Percentiles rank a stretch among this genome's conserved stretches.
Conservation (phyloP, 2,888 invertebrate species). For the Cremastinae sp. region DNA sequence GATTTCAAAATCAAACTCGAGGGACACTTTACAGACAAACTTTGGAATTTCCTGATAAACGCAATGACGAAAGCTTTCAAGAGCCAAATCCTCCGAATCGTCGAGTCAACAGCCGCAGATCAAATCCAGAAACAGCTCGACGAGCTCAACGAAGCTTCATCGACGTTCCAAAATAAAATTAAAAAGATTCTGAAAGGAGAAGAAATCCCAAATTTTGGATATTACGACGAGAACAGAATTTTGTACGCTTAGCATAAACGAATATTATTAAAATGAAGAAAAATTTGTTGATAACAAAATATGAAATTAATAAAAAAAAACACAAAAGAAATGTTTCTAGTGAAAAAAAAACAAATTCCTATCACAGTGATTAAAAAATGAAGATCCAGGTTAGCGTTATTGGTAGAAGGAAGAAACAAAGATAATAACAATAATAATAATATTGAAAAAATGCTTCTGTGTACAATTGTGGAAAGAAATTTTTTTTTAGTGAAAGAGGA, state of each 20-base stretch:
- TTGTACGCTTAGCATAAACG: too few relatives aligned
- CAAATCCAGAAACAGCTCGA: conserved; percentile 49
- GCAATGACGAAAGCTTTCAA: conserved; percentile 56
- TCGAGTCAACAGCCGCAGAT: conserved; percentile 50
- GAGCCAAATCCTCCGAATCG: conserved; percentile 40
- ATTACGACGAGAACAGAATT: too few relatives aligned
- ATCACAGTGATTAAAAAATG: too few relatives aligned
- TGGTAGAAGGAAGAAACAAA: not conserved
- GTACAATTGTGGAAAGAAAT: not conserved
- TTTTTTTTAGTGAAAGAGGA: conserved; percentile 3
- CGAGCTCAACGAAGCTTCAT: conserved; percentile 50
- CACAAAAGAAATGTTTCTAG: too few relatives aligned
- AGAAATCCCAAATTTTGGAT: not conserved
- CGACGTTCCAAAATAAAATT: not conserved
- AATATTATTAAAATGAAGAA: too few relatives aligned
- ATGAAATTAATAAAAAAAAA: too few relatives aligned
- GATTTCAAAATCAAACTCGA: conserved; percentile 61
- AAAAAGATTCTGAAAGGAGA: not conserved
- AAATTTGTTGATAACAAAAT: too few relatives aligned
- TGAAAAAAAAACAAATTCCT: too few relatives aligned
- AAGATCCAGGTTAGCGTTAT: too few relatives aligned
- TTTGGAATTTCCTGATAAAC: conserved; percentile 61
- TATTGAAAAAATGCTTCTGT: not conserved
- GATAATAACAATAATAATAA: not conserved
- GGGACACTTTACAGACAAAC: conserved; percentile 62